phyloP scores from a whole-genome alignment of 2,113 vertebrate genomes.

The Poecile atricapillus region DNA sequence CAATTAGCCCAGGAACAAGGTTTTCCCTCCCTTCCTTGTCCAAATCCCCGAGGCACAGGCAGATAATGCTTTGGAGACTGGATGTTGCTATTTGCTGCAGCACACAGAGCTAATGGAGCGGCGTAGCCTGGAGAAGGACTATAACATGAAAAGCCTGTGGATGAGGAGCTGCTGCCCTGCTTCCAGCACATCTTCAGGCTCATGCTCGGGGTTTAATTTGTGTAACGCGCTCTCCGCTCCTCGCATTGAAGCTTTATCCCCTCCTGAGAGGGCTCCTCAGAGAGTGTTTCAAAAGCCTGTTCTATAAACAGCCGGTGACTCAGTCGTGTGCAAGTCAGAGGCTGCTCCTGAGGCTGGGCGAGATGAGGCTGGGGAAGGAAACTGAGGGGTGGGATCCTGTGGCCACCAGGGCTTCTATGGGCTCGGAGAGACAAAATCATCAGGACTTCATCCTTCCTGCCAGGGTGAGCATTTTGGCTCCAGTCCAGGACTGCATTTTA shows the following conservation, averaged over 20 bases:
- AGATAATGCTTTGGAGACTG: neutral
- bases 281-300: neutral
- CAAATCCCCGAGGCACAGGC: neutral
- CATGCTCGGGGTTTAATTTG: neutral
- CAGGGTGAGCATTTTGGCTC: neutral
- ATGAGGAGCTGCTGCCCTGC: neutral
- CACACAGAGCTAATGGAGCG: neutral
- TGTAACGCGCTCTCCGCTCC: neutral
- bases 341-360: neutral
- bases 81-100: neutral
- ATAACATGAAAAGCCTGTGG: neutral
- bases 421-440: fast-evolving
- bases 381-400: neutral
- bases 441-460: neutral
- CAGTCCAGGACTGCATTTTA: neutral
- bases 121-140: neutral
- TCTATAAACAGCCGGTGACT: constrained; percentile 31
- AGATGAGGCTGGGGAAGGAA: neutral
- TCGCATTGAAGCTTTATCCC: neutral
- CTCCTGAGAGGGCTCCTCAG: constrained; percentile 6
- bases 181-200: neutral
- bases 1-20: constrained; percentile 24
- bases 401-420: fast-evolving
- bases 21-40: neutral
- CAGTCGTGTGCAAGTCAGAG: neutral